A percentile compares a stretch with the other conserved stretches of the same genome.
phyloP scores from a whole-genome alignment of 2,113 vertebrate species.

The Epinephelus lanceolatus region DNA sequence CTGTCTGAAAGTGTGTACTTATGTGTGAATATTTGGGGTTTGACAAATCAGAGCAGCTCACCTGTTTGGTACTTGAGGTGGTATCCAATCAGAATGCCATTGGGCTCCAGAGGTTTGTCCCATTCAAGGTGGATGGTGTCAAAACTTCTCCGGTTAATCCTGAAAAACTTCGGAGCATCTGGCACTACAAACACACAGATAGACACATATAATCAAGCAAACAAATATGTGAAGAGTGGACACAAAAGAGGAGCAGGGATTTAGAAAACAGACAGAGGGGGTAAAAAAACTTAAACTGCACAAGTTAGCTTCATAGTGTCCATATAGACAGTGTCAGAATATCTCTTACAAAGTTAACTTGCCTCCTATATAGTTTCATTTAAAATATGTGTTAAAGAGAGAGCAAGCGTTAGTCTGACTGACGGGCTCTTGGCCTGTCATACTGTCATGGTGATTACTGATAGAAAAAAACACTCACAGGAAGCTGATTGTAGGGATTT shows the following conservation, averaged over 20 bases:
- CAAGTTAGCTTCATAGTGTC: neutral
- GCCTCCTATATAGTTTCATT: too few species aligned
- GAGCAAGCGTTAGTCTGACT: neutral
- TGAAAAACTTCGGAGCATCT: slow-evolving; percentile 90
- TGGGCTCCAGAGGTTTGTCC: slow-evolving; percentile 94
- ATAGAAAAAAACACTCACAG: too few species aligned
- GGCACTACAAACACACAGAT: slow-evolving; percentile 85
- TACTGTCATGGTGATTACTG: too few species aligned
- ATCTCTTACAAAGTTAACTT: neutral
- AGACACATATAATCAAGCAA: neutral
- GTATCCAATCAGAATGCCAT: slow-evolving; percentile 93
- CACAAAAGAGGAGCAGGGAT: neutral
- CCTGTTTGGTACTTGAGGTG: slow-evolving; percentile 90
- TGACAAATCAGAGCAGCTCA: slow-evolving; percentile 67
- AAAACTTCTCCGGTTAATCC: slow-evolving; percentile 88
- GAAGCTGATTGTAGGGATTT: too few species aligned
- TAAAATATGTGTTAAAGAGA: too few species aligned
- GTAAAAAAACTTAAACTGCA: neutral
- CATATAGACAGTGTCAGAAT: neutral
- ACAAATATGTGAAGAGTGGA: neutral
- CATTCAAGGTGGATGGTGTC: slow-evolving; percentile 91
- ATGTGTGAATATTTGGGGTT: neutral
- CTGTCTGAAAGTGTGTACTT: neutral
- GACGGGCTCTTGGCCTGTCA: neutral
- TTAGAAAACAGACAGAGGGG: too few species aligned